These are phyloP conservation scores for Dastarcus helophoroides DNA, from an alignment of 2,888 invertebrate species.

Conservation along the genomic window DNA sequence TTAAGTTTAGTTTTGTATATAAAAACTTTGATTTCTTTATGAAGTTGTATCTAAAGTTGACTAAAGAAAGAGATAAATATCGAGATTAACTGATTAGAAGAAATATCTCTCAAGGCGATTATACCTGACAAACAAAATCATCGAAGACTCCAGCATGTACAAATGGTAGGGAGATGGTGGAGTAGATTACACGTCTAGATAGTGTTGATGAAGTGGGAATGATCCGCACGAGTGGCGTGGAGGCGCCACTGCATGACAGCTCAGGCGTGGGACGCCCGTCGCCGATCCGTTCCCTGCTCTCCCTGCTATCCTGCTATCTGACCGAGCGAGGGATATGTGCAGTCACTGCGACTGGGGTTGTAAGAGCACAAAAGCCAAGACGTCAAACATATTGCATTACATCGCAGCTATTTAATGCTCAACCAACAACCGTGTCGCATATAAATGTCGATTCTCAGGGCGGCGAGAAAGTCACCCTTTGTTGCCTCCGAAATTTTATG, in stretches of 20 bases:
- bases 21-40: too few species aligned
- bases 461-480: too few species aligned
- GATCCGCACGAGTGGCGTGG: constrained; percentile 29
- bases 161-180: constrained; percentile 1
- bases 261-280: constrained; percentile 10
- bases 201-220: constrained; percentile 26
- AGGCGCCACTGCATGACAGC: constrained; percentile 32
- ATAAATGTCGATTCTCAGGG: constrained; percentile 15
- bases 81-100: too few species aligned
- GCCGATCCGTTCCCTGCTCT: constrained; percentile 4
- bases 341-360: constrained; percentile 9
- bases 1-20: too few species aligned
- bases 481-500: too few species aligned
- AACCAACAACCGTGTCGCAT: constrained; percentile 22
- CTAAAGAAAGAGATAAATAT: too few species aligned
- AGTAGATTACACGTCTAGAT: constrained; percentile 19
- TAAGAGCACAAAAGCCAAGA: constrained; percentile 24
- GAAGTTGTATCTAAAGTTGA: too few species aligned
- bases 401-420: constrained; percentile 16
- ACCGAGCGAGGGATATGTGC: constrained; percentile 7
- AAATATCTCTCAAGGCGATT: too few species aligned
- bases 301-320: too few species aligned
- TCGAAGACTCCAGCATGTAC: too few species aligned
- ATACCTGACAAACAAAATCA: too few species aligned
- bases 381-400: constrained; percentile 32